Evolutionary conservation across 2,113 vertebrate species (phyloP).

Genomic region (Cavia porcellus): DNA sequence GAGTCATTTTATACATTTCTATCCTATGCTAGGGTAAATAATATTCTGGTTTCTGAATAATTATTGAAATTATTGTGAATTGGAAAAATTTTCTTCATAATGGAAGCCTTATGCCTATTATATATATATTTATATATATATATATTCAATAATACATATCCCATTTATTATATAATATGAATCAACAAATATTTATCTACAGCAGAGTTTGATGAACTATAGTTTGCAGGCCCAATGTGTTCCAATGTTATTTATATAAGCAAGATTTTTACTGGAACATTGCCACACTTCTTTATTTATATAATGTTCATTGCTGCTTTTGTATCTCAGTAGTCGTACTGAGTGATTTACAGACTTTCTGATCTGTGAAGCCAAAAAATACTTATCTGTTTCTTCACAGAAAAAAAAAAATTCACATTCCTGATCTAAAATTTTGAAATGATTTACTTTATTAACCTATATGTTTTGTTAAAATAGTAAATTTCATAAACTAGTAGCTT

Average conservation of each 20-base stretch:
- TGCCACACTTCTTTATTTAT: neutral
- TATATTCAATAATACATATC: neutral
- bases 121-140: no score
- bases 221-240: neutral
- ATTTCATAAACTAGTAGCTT: neutral
- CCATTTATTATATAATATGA: conserved; percentile 27
- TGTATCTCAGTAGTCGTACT: neutral
- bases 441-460: conserved; percentile 30
- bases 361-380: neutral
- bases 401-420: neutral
- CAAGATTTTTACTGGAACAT: neutral
- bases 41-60: conserved; percentile 33
- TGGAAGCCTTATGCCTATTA: neutral
- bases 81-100: neutral
- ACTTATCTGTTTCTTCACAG: neutral
- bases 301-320: neutral
- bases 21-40: neutral
- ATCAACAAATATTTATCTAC: conserved; percentile 9
- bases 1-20: neutral
- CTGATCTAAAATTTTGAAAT: neutral
- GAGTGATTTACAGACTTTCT: neutral
- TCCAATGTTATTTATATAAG: neutral
- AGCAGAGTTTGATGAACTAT: neutral
- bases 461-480: neutral
- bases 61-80: neutral